Base-by-base conservation (phyloP, 1,140 invertebrate genomes). In the Asobara japonica region DNA sequence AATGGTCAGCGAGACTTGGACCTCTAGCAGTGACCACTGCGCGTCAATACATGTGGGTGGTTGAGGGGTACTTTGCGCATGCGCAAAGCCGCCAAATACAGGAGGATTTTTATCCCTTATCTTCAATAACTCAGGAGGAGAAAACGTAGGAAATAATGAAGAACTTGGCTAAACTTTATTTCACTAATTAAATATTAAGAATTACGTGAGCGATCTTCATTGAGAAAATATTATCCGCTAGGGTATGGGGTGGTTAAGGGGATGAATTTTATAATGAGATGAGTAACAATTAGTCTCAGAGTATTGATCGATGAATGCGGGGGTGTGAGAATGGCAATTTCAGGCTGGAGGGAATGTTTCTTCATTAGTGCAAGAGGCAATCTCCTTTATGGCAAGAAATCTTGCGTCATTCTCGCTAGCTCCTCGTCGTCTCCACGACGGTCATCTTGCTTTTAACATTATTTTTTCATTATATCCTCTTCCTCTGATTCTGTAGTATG, bases 341-440 rank as follows among this genome's bases (percentile, higher is more conserved):
- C 65, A 64, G 36, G 29, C 38, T 68, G 71, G 69, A 74, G 77
- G 74, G 78, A 83, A 84, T 82, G 82, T 84, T 83, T 84, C 80
- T 84, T 84, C 82, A 83, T 84, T 83, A 84, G 80, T 79, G 74
- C 76, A 67, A 62, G 29, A 74, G 76, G 82, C 79, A 83, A 83
- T 84, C 78, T 82, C 80, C 79, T 81, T 83, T 81, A 84, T 83
- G 80, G 82, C 80, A 80, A 84, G 80, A 83, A 83, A 82, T 84
- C 80, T 81, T 82, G 73, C 69, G 74, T 61, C 74, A 70, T 76
- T 65, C 67, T 67, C 74, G 68, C 71, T 62, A 65, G 62, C 62
- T 56, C 56, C 33, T 71, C 36, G 62, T 60, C 41, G 48, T 71
- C 48, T 62, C 41, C 11, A 8, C 62, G 45, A 56, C 66, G 45